phyloP scores from a whole-genome alignment of 1,140 invertebrate genomes.

The Aphaenogaster ashmeadi region DNA sequence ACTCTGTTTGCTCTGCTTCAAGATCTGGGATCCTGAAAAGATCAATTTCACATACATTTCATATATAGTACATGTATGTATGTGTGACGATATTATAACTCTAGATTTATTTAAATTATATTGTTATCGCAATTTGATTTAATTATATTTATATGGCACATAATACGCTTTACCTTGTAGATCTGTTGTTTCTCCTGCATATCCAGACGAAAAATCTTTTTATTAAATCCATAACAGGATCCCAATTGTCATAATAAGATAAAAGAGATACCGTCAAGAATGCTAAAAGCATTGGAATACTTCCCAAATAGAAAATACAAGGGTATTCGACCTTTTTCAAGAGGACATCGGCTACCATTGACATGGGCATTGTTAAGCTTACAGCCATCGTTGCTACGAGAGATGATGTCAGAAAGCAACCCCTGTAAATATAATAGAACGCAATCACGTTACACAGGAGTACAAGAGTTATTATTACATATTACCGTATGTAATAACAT shows the following conservation, averaged over 20 bases:
- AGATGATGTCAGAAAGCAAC: slow-evolving; percentile 96
- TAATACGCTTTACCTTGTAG: slow-evolving; percentile 84
- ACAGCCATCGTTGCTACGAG: slow-evolving; percentile 94
- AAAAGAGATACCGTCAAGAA: slow-evolving; percentile 93
- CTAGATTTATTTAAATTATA: slow-evolving; percentile 13
- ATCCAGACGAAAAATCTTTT: slow-evolving; percentile 89
- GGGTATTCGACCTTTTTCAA: slow-evolving; percentile 92
- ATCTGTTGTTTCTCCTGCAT: slow-evolving; percentile 85
- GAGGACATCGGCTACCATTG: slow-evolving; percentile 93
- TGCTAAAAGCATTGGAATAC: slow-evolving; percentile 92
- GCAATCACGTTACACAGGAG: neutral
- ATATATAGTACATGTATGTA: neutral
- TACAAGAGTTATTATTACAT: neutral
- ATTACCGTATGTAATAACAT: neutral
- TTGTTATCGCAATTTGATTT: slow-evolving; percentile 4
- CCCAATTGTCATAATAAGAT: slow-evolving; percentile 95
- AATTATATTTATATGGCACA: neutral
- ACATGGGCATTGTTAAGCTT: slow-evolving; percentile 94
- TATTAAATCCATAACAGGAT: slow-evolving; percentile 91
- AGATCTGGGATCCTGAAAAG: slow-evolving; percentile 89
- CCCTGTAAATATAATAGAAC: slow-evolving; percentile 88
- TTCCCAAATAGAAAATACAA: slow-evolving; percentile 93
- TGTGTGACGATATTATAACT: neutral
- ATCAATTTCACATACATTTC: slow-evolving; percentile 6
- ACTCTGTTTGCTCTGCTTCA: slow-evolving; percentile 92